These are phyloP conservation scores for Pristiophorus japonicus DNA, from an alignment of 2,113 vertebrate genomes.

Conservation along the genomic window DNA sequence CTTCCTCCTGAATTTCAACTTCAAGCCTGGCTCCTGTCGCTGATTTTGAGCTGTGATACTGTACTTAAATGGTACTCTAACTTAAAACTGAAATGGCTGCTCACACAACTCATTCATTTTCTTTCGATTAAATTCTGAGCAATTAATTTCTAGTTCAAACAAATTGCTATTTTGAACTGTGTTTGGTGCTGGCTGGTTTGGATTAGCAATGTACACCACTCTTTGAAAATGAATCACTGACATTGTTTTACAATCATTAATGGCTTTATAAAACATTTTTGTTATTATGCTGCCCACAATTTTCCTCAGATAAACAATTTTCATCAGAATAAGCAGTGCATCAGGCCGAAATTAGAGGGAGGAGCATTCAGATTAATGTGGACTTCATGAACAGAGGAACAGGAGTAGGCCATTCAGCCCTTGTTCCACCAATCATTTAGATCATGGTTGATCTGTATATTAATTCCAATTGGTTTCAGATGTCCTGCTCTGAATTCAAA, in stretches of 20 bases:
- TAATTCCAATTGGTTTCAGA: background rate
- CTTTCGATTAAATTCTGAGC: background rate
- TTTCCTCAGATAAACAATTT: background rate
- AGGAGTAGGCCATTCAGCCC: background rate
- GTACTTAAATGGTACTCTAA: background rate
- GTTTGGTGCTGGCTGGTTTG: background rate
- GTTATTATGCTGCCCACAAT: background rate
- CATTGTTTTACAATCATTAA: background rate
- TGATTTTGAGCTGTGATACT: background rate
- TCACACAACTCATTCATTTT: background rate
- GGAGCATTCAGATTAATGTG: background rate
- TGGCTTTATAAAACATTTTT: background rate
- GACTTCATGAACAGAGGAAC: background rate
- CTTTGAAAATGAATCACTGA: background rate
- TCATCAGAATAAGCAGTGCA: background rate
- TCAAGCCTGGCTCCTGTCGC: background rate
- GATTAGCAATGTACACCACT: background rate
- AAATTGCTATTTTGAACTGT: background rate
- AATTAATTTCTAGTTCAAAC: background rate
- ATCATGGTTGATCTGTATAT: background rate
- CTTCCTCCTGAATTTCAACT: background rate
- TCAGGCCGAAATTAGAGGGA: background rate
- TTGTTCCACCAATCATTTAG: background rate
- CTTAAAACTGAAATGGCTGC: background rate
- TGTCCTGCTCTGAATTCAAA: background rate